Evolutionary conservation across 2,888 invertebrate species (phyloP).

Genomic region (Apodemia zela): DNA sequence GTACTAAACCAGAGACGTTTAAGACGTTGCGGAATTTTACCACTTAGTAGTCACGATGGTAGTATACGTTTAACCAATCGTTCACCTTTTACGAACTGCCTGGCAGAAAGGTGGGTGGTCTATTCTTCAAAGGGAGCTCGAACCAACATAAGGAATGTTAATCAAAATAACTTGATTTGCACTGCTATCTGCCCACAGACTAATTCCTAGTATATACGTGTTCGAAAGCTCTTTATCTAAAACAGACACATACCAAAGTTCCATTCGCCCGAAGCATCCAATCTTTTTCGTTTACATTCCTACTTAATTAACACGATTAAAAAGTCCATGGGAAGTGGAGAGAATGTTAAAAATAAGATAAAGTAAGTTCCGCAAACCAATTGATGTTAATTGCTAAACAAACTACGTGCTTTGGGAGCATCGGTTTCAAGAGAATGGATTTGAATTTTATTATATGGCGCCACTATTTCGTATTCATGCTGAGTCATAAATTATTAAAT

Average conservation of each 20-base stretch:
- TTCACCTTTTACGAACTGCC: too few species aligned
- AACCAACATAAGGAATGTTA: too few species aligned
- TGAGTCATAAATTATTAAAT: conserved; percentile 8
- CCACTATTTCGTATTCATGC: neutral
- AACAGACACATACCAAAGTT: conserved; percentile 9
- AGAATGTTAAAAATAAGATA: conserved; percentile 18
- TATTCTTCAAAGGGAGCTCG: too few species aligned
- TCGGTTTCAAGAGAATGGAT: neutral
- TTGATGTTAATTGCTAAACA: conserved; percentile 32
- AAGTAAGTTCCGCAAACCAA: conserved; percentile 25
- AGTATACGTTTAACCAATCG: too few species aligned
- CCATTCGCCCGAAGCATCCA: conserved; percentile 12
- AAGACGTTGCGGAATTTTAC: too few species aligned
- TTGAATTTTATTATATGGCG: neutral
- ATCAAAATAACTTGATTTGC: too few species aligned
- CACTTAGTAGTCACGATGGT: too few species aligned
- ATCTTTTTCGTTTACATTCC: conserved; percentile 28
- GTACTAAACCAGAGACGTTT: too few species aligned
- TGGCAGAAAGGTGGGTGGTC: too few species aligned
- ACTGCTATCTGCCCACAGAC: too few species aligned
- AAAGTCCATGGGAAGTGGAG: conserved; percentile 30
- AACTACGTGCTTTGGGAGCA: conserved; percentile 11
- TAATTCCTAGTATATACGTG: neutral
- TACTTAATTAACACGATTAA: conserved; percentile 35
- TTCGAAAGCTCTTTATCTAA: conserved; percentile 2